These are phyloP conservation scores for Darevskia mixta DNA, from an alignment of 2,797 vertebrate genomes.

Conservation along the genomic window DNA sequence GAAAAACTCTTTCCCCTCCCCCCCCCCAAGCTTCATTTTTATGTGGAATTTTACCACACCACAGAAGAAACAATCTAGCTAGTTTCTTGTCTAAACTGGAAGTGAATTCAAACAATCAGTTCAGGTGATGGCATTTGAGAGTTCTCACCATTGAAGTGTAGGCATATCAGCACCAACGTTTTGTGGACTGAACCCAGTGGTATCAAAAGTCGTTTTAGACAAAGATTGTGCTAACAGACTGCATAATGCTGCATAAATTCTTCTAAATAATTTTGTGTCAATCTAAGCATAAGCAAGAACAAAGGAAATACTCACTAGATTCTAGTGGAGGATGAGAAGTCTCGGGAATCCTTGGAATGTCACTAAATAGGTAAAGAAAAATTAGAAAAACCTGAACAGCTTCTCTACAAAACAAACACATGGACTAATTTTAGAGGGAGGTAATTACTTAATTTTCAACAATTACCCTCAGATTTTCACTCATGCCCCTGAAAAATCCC, in stretches of 20 bases:
- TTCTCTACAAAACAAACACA: neutral
- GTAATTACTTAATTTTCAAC: neutral
- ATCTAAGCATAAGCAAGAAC: neutral
- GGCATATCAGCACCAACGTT: neutral
- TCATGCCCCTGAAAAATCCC: neutral
- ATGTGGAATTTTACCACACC: neutral
- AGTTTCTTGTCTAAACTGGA: neutral
- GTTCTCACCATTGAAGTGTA: neutral
- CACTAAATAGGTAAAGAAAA: slow-evolving; percentile 82
- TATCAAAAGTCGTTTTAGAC: neutral
- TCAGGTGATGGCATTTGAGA: neutral
- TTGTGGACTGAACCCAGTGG: neutral
- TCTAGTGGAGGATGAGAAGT: slow-evolving; percentile 96
- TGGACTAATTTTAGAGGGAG: neutral
- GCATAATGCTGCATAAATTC: neutral
- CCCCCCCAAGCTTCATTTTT: neutral
- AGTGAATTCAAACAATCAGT: neutral
- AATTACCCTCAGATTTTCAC: neutral
- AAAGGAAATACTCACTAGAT: slow-evolving; percentile 88
- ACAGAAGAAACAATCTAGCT: neutral
- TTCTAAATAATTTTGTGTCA: neutral
- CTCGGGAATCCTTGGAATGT: slow-evolving; percentile 96
- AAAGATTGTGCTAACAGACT: neutral
- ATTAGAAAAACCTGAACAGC: slow-evolving; percentile 48
- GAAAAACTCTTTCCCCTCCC: neutral